These are phyloP conservation scores for Acanthoscelides obtectus DNA, from an alignment of 2,888 invertebrate species.

Conservation along the genomic window DNA sequence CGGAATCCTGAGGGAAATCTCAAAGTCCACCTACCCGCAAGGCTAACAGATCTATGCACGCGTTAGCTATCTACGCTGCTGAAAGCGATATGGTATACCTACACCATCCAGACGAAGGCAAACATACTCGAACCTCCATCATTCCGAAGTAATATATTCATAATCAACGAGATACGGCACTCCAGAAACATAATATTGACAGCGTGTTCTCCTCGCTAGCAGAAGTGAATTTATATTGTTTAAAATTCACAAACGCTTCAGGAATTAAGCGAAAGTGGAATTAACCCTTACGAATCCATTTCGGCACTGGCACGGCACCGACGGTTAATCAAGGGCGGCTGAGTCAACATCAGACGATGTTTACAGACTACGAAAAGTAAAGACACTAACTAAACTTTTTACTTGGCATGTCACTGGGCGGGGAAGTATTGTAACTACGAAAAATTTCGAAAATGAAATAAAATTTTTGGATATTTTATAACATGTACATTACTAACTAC, in stretches of 20 bases:
- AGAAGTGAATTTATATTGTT: conserved; percentile 39
- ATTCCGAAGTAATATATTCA: conserved; percentile 41
- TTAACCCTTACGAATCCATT: conserved; percentile 39
- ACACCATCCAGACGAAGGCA: conserved; percentile 2
- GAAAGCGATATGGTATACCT: not conserved
- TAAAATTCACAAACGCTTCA: conserved; percentile 44
- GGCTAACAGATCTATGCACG: not conserved
- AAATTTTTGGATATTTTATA: too few species aligned
- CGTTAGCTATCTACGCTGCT: not conserved
- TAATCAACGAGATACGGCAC: conserved; percentile 39
- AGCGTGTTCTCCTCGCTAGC: conserved; percentile 20
- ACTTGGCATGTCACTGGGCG: too few species aligned
- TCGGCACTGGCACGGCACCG: conserved; percentile 17
- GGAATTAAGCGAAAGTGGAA: conserved; percentile 47
- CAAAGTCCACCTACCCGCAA: not conserved
- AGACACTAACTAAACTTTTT: too few species aligned
- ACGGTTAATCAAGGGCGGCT: conserved; percentile 37
- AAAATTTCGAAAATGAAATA: too few species aligned
- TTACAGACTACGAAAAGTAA: too few species aligned
- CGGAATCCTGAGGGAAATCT: not conserved
- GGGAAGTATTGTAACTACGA: too few species aligned
- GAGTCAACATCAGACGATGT: conserved; percentile 32
- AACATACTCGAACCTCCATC: conserved; percentile 32
- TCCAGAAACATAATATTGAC: conserved; percentile 48
- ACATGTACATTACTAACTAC: too few species aligned